These are phyloP conservation scores for Venustoraphidia nigricollis DNA, from an alignment of 2,888 invertebrate species.

Conservation along the genomic window DNA sequence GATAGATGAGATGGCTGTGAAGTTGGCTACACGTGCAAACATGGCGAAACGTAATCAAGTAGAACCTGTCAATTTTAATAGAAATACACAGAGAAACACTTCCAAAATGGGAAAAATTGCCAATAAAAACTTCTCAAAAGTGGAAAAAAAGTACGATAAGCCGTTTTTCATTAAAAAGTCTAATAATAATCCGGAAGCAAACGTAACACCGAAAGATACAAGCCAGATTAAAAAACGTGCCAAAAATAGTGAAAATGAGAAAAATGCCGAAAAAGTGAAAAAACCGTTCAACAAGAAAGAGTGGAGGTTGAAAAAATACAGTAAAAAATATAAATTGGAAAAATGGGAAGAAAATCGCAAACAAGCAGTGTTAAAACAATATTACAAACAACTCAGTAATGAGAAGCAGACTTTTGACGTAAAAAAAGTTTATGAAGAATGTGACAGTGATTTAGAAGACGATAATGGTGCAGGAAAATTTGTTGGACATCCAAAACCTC, in stretches of 20 bases:
- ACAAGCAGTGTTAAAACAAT: constrained; percentile 36
- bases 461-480: constrained; percentile 3
- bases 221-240: neutral
- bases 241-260: constrained; percentile 5
- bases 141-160: neutral
- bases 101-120: neutral
- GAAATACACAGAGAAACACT: too few species aligned
- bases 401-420: constrained; percentile 33
- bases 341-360: constrained; percentile 52
- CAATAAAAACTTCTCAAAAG: neutral
- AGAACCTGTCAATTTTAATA: too few species aligned
- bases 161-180: neutral
- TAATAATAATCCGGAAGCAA: neutral
- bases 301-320: constrained; percentile 50
- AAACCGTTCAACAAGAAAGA: constrained; percentile 52
- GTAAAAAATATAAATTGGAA: constrained; percentile 50
- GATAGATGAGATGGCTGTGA: too few species aligned
- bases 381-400: constrained; percentile 38
- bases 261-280: constrained; percentile 22
- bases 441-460: constrained; percentile 14
- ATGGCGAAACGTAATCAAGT: neutral
- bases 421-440: constrained; percentile 32
- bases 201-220: neutral
- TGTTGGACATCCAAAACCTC: neutral
- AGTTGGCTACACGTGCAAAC: neutral